Evolutionary conservation across 2,113 vertebrate species (phyloP), one percentile per base, ranked within the genome.

Genomic region (Phalacrocorax brasilianus): DNA sequence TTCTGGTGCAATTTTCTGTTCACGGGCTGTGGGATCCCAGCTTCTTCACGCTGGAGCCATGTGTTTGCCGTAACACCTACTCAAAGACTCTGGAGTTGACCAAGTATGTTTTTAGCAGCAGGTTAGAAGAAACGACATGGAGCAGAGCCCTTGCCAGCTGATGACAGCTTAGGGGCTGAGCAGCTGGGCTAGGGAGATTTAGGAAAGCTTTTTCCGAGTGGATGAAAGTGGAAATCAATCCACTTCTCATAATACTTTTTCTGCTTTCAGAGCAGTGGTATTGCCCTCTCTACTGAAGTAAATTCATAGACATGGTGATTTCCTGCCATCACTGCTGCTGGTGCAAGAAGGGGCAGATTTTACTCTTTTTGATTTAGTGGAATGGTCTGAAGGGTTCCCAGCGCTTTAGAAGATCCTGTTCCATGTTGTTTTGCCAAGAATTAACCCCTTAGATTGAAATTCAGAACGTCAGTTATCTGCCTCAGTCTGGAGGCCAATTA

Each of bases 1-100:
- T 85, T 91, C 94, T 89, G 88, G 44, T 78, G 84, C 65, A 87
- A 87, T 56, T 90, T 95, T 94, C 82, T 84, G 73, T 40, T 86
- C 67, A 21, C 47, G 62, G 72, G 81, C 78, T 90, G 35, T 71
- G 80, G 63, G 67, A 92, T 62, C 59, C 62, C 68, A 87, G 2
- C 67, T 92, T 91, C 83, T 76, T 74, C 76, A 23, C 84, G 12
- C 33, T 92, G 85, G 44, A 89, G n/a, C 87, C 65, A 32, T 89
- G 71, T 93, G 94, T 68, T 74, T 89, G 59, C 90, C 90, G 22
- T 85, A 73, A 85, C 81, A 86, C 94, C 63, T 91, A 65, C 92
- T 93, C 66, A 78, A 35, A 61, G 85, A 10, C 66, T 90, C 50
- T 92, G 52, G 47, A 94, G 63, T 14, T 92, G 79, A 85, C 79